phyloP scores from a whole-genome alignment of 2,113 vertebrate species.

The Tretioscincus oriximinensis region DNA sequence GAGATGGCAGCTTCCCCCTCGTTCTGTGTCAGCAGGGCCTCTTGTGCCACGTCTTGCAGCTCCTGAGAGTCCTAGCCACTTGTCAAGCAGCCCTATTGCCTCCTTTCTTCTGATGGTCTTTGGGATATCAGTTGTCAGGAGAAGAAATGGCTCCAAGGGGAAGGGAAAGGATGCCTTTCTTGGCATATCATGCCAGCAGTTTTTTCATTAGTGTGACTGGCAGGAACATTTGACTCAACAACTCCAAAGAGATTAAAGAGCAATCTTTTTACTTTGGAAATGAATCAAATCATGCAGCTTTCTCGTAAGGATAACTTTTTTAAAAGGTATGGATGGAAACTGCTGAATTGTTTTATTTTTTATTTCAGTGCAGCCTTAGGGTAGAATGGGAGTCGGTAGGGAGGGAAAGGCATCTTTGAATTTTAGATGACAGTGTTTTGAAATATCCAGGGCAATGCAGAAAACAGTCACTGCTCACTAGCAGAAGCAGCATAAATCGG shows the following conservation, averaged over 20 bases:
- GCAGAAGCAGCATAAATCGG: neutral
- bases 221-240: slow-evolving; percentile 48
- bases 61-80: neutral
- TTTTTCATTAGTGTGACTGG: slow-evolving; percentile 57
- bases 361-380: slow-evolving; percentile 33
- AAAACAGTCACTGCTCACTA: slow-evolving; percentile 25
- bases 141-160: accelerated
- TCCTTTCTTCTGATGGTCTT: neutral
- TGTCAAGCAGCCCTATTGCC: neutral
- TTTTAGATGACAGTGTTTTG: slow-evolving; percentile 4
- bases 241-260: slow-evolving; percentile 51
- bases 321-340: slow-evolving; percentile 36
- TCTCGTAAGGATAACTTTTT: slow-evolving; percentile 25
- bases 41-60: neutral
- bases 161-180: neutral
- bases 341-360: slow-evolving; percentile 33
- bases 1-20: neutral
- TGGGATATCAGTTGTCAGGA: neutral
- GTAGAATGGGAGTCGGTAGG: too few species aligned
- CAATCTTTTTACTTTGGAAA: slow-evolving; percentile 34
- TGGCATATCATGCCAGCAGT: slow-evolving; percentile 20
- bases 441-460: slow-evolving; percentile 5
- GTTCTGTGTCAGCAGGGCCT: accelerated
- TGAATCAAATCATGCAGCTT: slow-evolving; percentile 46
- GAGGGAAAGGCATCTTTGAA: neutral